A percentile compares a stretch with the other conserved stretches of the same genome.
phyloP scores from a whole-genome alignment of 2,113 vertebrate species.

The Penelope pileata region DNA sequence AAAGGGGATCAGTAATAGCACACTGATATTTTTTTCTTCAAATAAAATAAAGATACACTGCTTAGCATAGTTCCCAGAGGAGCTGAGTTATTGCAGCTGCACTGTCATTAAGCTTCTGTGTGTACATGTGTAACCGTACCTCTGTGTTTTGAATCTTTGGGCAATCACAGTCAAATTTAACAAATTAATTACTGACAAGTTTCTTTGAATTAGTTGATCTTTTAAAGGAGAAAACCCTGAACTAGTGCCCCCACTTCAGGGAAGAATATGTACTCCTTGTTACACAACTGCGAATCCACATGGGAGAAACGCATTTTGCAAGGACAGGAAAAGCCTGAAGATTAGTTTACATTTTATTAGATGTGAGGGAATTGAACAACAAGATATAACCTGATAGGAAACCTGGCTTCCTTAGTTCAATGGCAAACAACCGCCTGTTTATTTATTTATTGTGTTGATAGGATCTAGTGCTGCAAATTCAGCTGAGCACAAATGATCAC shows the following conservation, averaged over 20 bases:
- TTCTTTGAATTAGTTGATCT: not conserved
- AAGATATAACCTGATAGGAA: not conserved
- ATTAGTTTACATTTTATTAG: not conserved
- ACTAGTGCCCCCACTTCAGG: not conserved
- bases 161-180: not conserved
- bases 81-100: not conserved
- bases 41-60: not conserved
- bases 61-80: not conserved
- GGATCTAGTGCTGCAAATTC: not conserved
- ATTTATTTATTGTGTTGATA: conserved; percentile 24
- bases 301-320: not conserved
- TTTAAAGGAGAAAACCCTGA: not conserved
- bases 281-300: not conserved
- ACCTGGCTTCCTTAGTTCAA: not conserved
- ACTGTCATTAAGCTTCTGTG: not conserved
- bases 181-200: not conserved
- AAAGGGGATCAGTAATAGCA: not conserved
- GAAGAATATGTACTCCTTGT: not conserved
- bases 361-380: not conserved
- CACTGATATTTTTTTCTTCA: not conserved
- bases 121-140: not conserved
- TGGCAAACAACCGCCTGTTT: not conserved
- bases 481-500: not conserved
- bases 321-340: not conserved
- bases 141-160: not conserved